A percentile compares a stretch with the other conserved stretches of the same genome.
Conservation (phyloP, 2,113 vertebrate species). For the Marmota monax region DNA sequence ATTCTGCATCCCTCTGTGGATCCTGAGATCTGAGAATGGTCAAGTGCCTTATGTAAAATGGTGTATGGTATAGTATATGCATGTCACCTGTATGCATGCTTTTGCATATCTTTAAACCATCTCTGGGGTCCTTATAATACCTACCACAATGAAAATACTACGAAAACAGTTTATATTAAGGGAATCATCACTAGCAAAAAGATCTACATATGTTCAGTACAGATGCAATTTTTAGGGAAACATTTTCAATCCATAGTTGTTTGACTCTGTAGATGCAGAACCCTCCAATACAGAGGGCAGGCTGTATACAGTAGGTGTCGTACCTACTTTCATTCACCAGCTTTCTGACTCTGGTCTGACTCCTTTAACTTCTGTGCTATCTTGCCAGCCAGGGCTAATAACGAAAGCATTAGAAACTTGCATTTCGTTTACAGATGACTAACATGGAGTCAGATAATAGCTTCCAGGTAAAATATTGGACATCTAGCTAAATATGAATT, state of each 20-base stretch:
- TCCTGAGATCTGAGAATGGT: background rate
- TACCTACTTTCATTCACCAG: rapidly evolving
- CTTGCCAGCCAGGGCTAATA: background rate
- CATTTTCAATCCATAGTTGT: background rate
- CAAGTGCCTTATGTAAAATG: background rate
- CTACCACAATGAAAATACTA: background rate
- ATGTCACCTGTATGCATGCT: rapidly evolving
- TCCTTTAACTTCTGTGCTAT: background rate
- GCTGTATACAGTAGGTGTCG: background rate
- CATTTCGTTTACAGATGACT: background rate
- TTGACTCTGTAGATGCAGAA: no score
- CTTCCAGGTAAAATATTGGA: background rate
- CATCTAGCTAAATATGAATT: background rate
- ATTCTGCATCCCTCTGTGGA: background rate
- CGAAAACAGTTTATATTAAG: no score
- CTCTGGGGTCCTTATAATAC: no score
- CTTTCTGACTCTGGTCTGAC: background rate
- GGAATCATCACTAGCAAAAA: background rate
- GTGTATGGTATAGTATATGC: no score
- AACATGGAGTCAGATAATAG: no score
- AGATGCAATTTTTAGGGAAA: no score
- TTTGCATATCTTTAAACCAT: background rate
- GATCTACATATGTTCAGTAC: background rate
- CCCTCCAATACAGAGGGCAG: rapidly evolving
- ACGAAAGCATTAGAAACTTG: background rate